Evolutionary conservation across 2,888 invertebrate genomes (phyloP).

Genomic region (Ophion slaviceki): DNA sequence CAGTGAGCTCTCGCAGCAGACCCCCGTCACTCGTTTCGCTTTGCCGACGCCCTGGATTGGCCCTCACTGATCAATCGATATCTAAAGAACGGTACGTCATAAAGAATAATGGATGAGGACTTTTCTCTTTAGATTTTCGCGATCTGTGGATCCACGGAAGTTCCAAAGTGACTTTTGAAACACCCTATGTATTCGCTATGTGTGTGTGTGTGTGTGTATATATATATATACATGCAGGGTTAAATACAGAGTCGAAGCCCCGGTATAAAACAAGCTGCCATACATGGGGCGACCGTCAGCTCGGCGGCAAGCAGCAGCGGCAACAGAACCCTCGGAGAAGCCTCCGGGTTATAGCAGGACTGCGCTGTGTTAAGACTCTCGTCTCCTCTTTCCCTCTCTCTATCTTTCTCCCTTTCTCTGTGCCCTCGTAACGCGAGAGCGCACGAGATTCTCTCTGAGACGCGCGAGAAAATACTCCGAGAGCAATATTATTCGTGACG

Average conservation of each 20-base stretch:
- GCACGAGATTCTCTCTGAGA: slow-evolving; percentile 46
- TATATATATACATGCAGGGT: too few relatives aligned
- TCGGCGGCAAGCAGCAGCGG: slow-evolving; percentile 64
- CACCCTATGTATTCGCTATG: too few relatives aligned
- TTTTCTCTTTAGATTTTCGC: too few relatives aligned
- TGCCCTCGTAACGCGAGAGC: slow-evolving; percentile 35
- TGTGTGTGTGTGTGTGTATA: too few relatives aligned
- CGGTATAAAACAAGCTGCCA: slow-evolving; percentile 83
- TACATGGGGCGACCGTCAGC: slow-evolving; percentile 83
- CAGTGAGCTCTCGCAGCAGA: too few relatives aligned
- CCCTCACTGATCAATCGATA: too few relatives aligned
- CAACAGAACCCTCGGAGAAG: slow-evolving; percentile 63
- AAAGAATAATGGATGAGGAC: too few relatives aligned
- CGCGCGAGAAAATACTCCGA: slow-evolving; percentile 28
- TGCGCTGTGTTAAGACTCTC: slow-evolving; percentile 65
- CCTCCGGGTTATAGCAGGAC: slow-evolving; percentile 79
- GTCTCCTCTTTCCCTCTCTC: not conserved
- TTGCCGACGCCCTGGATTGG: too few relatives aligned
- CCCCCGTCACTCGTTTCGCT: too few relatives aligned
- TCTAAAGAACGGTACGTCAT: too few relatives aligned
- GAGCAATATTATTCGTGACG: slow-evolving; percentile 55
- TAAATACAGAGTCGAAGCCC: slow-evolving; percentile 75
- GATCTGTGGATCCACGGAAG: too few relatives aligned
- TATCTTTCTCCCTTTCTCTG: not conserved
- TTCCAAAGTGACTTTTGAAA: too few relatives aligned